Percentiles rank a stretch among this genome's conserved stretches.
Conservation (phyloP, 2,113 vertebrate species). For the Naja naja region DNA sequence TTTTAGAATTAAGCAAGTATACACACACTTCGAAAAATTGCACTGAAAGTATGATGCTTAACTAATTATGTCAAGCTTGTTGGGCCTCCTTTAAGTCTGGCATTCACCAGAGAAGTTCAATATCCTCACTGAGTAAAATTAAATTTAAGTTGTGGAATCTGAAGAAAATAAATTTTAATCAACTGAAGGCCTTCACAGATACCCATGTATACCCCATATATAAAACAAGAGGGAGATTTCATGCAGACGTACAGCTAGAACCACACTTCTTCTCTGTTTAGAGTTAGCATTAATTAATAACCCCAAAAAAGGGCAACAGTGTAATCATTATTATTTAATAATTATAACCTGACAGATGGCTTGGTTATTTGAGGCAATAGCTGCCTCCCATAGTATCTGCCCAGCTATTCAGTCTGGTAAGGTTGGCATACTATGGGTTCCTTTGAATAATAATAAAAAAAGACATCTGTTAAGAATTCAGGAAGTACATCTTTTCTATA, state of each 20-base stretch:
- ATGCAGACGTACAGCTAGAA: not conserved
- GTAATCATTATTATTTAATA: not conserved
- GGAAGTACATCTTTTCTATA: not conserved
- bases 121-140: rapidly evolving
- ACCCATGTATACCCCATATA: not conserved
- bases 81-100: not conserved
- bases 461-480: not conserved
- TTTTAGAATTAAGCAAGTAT: not conserved
- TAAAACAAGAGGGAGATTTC: not conserved
- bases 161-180: not conserved
- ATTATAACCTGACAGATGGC: not conserved
- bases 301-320: not conserved
- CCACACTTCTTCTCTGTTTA: not conserved
- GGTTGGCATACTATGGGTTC: not conserved
- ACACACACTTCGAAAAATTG: not conserved
- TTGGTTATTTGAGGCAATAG: not conserved
- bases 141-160: not conserved
- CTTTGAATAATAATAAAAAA: not conserved
- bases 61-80: not conserved
- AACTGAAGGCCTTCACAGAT: not conserved
- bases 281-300: not conserved
- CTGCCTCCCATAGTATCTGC: not conserved
- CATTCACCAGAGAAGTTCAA: not conserved
- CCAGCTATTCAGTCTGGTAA: not conserved
- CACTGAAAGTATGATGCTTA: not conserved